Base-by-base conservation (phyloP, 2,113 vertebrate genomes). In the Chrysemys picta region DNA sequence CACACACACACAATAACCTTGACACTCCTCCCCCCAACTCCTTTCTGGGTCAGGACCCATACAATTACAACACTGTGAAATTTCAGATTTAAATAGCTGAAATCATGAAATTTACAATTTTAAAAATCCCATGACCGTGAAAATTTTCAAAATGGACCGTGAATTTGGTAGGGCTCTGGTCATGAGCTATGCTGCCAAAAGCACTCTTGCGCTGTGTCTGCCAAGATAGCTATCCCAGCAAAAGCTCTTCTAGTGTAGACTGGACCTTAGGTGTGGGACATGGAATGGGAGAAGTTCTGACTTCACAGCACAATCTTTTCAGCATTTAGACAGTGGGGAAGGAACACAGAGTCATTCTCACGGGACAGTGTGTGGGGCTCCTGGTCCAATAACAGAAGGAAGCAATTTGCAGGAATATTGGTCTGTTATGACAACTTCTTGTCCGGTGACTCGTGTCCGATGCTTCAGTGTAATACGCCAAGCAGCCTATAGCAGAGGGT, bases 401-500 rank as follows among this genome's bases (percentile, higher is more conserved):
- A 82, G 29, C 78, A 89, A 49, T 72, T 72, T 38, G n/a, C 35
- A 72, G 65, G 65, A 17, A 35, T 1, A 1, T 27, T 57, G 62
- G 2, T 84, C 91, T 80, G 13, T 65, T 88, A 8, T 4, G 49
- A 31, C 3, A 2, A 8, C 56, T 87, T 75, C 12, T 53, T 65
- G 12, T 57, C 35, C 16, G 42, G 53, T 31, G 4, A 17, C 5
- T 8, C 47, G n/a, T 49, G 69, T n/a, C 42, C 27, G 82, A 83
- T 53, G 5, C 65, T 91, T 54, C 0, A 0, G 52, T 80, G 38
- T 21, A n/a, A 92, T 31, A 38, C 50, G 2, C 1, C 49, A 42
- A 92, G 56, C 80, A 8, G 17, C 22, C 21, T 84, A 8, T 35
- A 22, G 80, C 3, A 4, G 38, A 86, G 80, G 31, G 21, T 82